These are phyloP conservation scores for Copidosoma aretas DNA, from an alignment of 2,888 invertebrate species.

Conservation along the genomic window DNA sequence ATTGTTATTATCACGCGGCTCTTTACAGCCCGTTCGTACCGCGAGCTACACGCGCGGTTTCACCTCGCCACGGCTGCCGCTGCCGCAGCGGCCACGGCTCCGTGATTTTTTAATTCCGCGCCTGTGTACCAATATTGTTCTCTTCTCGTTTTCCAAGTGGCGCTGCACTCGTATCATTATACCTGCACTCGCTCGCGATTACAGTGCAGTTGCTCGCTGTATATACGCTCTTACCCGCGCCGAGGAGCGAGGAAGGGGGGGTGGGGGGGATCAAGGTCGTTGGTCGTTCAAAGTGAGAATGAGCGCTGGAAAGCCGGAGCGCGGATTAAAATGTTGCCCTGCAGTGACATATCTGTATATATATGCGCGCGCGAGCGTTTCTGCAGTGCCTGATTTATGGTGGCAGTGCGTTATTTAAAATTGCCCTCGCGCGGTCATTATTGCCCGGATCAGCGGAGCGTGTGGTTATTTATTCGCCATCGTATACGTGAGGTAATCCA, in stretches of 20 bases:
- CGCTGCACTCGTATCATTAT: too few species aligned
- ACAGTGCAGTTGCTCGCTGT: not conserved
- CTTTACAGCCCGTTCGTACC: not conserved
- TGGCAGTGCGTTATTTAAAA: not conserved
- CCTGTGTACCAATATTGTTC: not conserved
- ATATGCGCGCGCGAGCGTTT: not conserved
- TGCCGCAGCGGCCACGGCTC: slow-evolving; percentile 1
- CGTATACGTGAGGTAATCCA: too few species aligned
- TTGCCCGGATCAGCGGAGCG: too few species aligned
- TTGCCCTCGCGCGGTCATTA: not conserved
- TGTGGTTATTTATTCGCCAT: too few species aligned
- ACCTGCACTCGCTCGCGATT: too few species aligned
- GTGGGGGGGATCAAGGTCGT: slow-evolving; percentile 23
- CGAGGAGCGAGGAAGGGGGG: too few species aligned
- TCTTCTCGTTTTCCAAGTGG: not conserved
- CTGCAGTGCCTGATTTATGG: not conserved
- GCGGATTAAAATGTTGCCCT: not conserved
- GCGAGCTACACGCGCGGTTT: too few species aligned
- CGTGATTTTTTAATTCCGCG: slow-evolving; percentile 8
- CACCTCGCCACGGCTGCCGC: too few species aligned
- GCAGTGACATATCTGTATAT: too few species aligned
- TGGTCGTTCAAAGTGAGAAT: slow-evolving; percentile 13
- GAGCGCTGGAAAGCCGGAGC: not conserved
- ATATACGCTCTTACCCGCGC: slow-evolving; percentile 7
- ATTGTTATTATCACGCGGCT: not conserved